phyloP scores from a whole-genome alignment of 2,797 vertebrate genomes.

The Microtus obscurus region DNA sequence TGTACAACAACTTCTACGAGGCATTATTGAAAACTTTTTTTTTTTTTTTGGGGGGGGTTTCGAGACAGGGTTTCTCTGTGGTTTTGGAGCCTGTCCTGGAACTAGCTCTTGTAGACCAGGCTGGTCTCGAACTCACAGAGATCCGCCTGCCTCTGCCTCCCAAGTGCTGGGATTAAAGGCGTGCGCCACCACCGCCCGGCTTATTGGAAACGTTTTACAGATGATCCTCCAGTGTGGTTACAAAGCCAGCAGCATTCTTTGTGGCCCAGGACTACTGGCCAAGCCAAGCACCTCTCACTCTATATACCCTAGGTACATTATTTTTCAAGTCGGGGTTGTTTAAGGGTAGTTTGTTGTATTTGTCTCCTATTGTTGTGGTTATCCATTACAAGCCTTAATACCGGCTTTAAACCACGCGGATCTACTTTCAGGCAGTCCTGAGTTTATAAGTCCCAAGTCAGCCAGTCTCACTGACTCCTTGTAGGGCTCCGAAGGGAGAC shows the following conservation, averaged over 20 bases:
- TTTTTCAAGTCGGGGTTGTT: slow-evolving; percentile 19
- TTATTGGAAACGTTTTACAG: slow-evolving; percentile 45
- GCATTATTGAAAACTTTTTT: slow-evolving; percentile 36
- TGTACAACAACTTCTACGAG: slow-evolving; percentile 9
- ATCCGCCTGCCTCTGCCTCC: no score
- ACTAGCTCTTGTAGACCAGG: no score
- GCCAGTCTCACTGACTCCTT: not conserved
- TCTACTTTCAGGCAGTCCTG: not conserved
- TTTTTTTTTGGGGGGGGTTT: no score
- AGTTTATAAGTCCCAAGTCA: not conserved
- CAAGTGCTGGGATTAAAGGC: no score
- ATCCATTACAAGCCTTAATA: slow-evolving; percentile 24
- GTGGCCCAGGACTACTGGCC: not conserved
- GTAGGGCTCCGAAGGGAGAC: not conserved
- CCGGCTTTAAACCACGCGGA: slow-evolving; percentile 11
- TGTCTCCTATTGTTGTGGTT: slow-evolving; percentile 21
- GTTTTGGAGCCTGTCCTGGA: no score
- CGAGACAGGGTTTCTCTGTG: no score
- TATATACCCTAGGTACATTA: not conserved
- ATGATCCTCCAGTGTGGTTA: not conserved
- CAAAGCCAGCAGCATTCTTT: slow-evolving; percentile 9
- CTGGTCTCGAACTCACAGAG: no score
- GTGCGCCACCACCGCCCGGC: no score
- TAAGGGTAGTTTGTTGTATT: slow-evolving; percentile 23
- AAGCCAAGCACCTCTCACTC: slow-evolving; percentile 2